Evolutionary conservation across 2,888 invertebrate species (phyloP).

Genomic region (Pharmacophagus antenor): DNA sequence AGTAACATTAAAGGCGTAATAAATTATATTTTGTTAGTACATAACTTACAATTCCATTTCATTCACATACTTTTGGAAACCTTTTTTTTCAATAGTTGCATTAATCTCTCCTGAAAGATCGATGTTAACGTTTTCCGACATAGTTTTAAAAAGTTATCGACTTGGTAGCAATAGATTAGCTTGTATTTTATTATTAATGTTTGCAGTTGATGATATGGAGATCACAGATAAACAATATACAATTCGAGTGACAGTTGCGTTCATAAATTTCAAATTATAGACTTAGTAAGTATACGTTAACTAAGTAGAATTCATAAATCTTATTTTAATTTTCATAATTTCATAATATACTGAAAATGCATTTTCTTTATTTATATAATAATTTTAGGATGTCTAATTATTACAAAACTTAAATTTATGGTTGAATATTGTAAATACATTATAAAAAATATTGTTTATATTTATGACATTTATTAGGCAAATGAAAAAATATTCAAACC

Average conservation of each 20-base stretch:
- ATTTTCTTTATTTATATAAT: neutral
- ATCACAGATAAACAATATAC: neutral
- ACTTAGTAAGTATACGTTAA: neutral
- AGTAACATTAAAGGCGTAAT: neutral
- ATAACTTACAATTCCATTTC: slow-evolving; percentile 74
- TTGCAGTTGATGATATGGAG: neutral
- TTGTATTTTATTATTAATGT: neutral
- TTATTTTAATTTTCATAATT: neutral
- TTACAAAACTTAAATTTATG: neutral
- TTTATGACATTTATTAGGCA: neutral
- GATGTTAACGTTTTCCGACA: slow-evolving; percentile 74
- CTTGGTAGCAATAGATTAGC: neutral
- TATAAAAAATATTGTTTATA: neutral
- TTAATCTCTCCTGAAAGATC: slow-evolving; percentile 75
- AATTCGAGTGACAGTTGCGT: neutral
- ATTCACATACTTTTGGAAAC: slow-evolving; percentile 78
- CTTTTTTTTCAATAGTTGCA: slow-evolving; percentile 67
- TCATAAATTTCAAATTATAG: neutral
- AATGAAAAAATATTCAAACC: neutral
- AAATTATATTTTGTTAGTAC: slow-evolving; percentile 38
- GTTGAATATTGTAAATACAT: neutral
- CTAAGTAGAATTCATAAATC: neutral
- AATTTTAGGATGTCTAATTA: neutral
- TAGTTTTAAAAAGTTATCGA: slow-evolving; percentile 39
- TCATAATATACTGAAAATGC: neutral